Conservation (phyloP, 2,797 vertebrate species). For the Melanotaenia parkinsoni region DNA sequence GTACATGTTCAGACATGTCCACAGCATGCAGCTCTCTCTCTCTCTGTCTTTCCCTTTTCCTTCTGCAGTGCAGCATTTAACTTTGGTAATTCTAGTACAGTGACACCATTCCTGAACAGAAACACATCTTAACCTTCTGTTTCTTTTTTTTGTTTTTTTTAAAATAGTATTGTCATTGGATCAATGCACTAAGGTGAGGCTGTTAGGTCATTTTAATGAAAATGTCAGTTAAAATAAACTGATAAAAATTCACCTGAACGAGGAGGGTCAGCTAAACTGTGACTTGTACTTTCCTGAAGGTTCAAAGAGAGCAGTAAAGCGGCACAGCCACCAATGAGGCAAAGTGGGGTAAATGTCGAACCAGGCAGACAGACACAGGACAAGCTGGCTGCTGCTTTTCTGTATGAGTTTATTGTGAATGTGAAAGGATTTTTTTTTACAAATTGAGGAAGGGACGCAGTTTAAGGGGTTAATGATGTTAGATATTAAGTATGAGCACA, state of each 20-base stretch:
- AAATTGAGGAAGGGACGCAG: too few species aligned
- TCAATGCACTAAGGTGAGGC: neutral
- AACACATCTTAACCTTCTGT: neutral
- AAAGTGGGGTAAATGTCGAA: too few species aligned
- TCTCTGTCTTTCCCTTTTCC: neutral
- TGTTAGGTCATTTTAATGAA: neutral
- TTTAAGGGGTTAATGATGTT: too few species aligned
- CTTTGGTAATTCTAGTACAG: neutral
- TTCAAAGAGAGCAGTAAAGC: neutral
- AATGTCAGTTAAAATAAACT: neutral
- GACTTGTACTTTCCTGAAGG: neutral
- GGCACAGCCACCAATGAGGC: neutral
- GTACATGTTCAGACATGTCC: slow-evolving; percentile 57
- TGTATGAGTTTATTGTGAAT: too few species aligned
- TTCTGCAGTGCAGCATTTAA: neutral
- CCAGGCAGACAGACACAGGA: too few species aligned
- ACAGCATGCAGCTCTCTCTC: slow-evolving; percentile 3
- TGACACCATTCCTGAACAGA: neutral
- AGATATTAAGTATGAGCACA: too few species aligned
- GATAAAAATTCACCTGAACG: neutral
- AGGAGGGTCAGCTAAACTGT: neutral
- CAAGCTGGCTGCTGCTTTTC: too few species aligned
- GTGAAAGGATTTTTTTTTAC: too few species aligned
- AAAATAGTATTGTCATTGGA: too few species aligned
- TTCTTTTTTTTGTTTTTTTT: neutral